Evolutionary conservation across 1,140 invertebrate species (phyloP).

Genomic region (Metaphire vulgaris): DNA sequence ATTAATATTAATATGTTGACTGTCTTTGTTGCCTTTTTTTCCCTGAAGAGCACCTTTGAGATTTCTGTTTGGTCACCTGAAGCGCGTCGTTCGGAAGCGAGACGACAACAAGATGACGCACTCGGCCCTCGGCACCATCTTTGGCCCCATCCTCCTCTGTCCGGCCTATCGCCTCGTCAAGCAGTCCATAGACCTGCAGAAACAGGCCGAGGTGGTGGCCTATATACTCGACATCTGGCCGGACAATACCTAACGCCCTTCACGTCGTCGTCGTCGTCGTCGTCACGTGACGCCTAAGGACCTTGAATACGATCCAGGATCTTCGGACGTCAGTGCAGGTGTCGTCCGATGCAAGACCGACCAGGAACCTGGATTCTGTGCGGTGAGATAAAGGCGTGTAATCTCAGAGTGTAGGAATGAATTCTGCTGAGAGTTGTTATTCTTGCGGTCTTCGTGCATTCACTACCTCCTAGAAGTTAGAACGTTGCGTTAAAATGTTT

Average conservation of each 20-base stretch:
- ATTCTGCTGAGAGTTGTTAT: no score
- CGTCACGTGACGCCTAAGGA: no score
- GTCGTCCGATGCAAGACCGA: no score
- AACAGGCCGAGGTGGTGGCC: conserved; percentile 15
- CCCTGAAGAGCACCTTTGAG: not conserved
- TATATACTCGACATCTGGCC: conserved; percentile 83
- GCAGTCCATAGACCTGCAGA: conserved; percentile 6
- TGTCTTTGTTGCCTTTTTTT: not conserved
- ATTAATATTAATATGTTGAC: not conserved
- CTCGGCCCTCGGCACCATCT: conserved; percentile 9
- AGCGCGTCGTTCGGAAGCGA: conserved; percentile 8
- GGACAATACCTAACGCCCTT: not conserved
- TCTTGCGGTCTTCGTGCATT: no score
- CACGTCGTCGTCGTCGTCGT: no score
- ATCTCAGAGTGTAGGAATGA: no score
- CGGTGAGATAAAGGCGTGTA: no score
- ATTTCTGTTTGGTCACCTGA: conserved; percentile 16
- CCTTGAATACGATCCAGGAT: no score
- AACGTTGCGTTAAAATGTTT: no score
- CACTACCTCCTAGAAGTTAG: no score
- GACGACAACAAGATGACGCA: conserved; percentile 13
- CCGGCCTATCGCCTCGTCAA: not conserved
- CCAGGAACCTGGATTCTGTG: no score
- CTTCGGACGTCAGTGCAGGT: no score
- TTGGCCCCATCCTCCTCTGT: conserved; percentile 16